Evolutionary conservation across 2,888 invertebrate genomes (phyloP), one percentile per base, ranked within the genome.

Genomic region (Plemyria rubiginata): DNA sequence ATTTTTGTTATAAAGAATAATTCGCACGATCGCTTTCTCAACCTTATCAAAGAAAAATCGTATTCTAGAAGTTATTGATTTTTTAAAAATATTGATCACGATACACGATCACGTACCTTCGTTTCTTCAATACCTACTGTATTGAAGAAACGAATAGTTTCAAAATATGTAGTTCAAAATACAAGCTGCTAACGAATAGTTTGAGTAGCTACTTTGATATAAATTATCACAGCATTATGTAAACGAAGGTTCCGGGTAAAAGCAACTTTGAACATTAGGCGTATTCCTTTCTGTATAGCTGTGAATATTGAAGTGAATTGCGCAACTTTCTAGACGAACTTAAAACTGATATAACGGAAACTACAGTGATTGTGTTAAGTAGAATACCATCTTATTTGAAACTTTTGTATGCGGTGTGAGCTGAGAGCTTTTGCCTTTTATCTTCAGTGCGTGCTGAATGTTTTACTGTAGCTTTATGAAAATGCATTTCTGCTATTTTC

Each of bases 261-360:
- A 66, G 73, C 46, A 84, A 83, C 78, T 86, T 84, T 59, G 64
- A 70, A 77, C 79, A 82, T 84, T 82, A 81, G 74, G 79, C 73
- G 78, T 79, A 78, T 81, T 76, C 78, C 75, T 81, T 71, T 75
- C 69, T 56, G 46, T 46, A 56, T 56, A 62, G 72, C 77, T 38
- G 54, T 79, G 82, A 85, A 88, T 85, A 90, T 88, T 87, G 87
- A 86, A 90, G 86, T 79, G 77, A 84, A 89, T 84, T 76, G 82
- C 74, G 70, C 66, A 88, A 90, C 80, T 90, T 88, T 68, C 67
- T 65, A 78, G 79, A 80, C 74, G 67, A 85, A 86, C 80, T 85
- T 73, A 77, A 77, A 79, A 82, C 81, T 86, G 67, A 79, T 73
- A 74, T 73, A 66, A 67, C 68, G 73, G 79, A 73, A 84, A 84